These are phyloP conservation scores for Nymphalis io DNA, from an alignment of 1,140 invertebrate species.

Conservation along the genomic window DNA sequence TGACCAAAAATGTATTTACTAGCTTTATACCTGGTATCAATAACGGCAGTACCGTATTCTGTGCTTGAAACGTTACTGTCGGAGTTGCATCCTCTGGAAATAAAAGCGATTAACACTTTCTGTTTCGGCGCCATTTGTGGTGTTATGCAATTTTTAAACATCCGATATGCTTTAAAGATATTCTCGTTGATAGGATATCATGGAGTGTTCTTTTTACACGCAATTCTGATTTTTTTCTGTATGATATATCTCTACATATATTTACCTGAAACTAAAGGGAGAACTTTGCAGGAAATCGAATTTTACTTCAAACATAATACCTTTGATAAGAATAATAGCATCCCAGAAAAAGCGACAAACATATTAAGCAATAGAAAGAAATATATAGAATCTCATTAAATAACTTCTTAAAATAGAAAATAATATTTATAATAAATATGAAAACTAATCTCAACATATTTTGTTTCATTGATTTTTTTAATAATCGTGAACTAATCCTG, in stretches of 20 bases:
- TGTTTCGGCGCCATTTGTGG: slow-evolving; percentile 27
- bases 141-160: slow-evolving; percentile 33
- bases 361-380: neutral
- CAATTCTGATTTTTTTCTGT: slow-evolving; percentile 26
- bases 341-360: neutral
- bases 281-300: slow-evolving; percentile 41
- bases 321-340: slow-evolving; percentile 9
- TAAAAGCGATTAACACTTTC: slow-evolving; percentile 31
- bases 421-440: too few species aligned
- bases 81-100: slow-evolving; percentile 36
- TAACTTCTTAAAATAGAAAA: too few species aligned
- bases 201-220: slow-evolving; percentile 39
- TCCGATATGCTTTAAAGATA: slow-evolving; percentile 31
- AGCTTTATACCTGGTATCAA: slow-evolving; percentile 32
- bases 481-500: too few species aligned
- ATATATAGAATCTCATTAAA: too few species aligned
- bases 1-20: slow-evolving; percentile 34
- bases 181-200: slow-evolving; percentile 37
- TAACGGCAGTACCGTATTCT: slow-evolving; percentile 31
- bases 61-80: slow-evolving; percentile 35
- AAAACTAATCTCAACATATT: too few species aligned
- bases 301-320: slow-evolving; percentile 34
- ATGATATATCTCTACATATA: slow-evolving; percentile 32
- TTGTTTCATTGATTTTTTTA: too few species aligned
- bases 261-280: slow-evolving; percentile 41